phyloP scores from a whole-genome alignment of 2,797 vertebrate species.

The Tenualosa thibaudeaui region DNA sequence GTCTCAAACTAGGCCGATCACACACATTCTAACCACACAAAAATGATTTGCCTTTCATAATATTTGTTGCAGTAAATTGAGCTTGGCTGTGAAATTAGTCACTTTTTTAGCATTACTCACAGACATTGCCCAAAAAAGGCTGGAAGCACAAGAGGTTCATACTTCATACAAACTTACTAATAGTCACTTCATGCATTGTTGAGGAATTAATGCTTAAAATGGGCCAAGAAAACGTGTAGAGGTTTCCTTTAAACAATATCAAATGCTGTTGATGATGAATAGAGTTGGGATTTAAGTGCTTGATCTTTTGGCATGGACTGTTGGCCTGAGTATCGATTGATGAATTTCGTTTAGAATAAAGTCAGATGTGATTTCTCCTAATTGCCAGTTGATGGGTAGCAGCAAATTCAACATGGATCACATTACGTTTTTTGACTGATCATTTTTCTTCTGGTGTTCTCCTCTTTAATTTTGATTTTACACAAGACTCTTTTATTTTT shows the following conservation, averaged over 20 bases:
- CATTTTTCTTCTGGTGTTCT: background rate
- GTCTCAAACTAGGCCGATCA: background rate
- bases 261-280: constrained; percentile 11
- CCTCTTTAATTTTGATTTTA: background rate
- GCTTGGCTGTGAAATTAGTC: background rate
- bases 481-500: constrained; percentile 4
- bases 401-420: background rate
- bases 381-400: background rate
- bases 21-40: background rate
- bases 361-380: background rate
- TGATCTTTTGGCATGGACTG: constrained; percentile 7
- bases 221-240: background rate
- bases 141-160: constrained; percentile 2
- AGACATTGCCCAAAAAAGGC: background rate
- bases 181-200: background rate
- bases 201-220: background rate
- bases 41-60: background rate
- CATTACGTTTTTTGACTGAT: background rate
- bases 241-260: background rate
- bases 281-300: constrained; percentile 1
- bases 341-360: constrained; percentile 14
- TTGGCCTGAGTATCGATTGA: background rate
- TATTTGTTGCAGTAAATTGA: background rate
- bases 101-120: background rate
- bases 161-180: background rate